Conservation (phyloP, 92 coral and sea anemone genomes). For the Palythoa grandis region DNA sequence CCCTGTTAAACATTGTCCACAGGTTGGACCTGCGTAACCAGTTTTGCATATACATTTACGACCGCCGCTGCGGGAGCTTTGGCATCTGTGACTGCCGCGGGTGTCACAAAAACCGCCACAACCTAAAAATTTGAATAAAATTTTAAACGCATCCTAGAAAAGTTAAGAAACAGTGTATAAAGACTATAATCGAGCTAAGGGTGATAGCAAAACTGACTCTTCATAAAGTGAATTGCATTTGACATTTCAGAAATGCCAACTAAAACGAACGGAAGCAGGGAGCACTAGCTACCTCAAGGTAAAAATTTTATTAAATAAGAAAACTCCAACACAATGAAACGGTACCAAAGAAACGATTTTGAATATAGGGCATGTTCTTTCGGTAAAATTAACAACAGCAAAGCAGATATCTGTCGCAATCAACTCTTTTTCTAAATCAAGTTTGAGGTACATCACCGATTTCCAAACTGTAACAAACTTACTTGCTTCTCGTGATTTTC, state of each 20-base stretch:
- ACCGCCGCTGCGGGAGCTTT: not conserved
- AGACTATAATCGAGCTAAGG: not conserved
- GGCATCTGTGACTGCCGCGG: not conserved
- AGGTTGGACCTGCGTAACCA: conserved; percentile 50
- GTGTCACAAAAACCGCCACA: conserved; percentile 5
- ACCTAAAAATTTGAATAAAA: conserved; percentile 17
- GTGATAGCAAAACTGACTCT: not conserved
- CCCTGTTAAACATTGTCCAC: conserved; percentile 55
- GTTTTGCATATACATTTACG: conserved; percentile 35
- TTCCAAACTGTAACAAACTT: not conserved
- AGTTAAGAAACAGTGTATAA: not conserved
- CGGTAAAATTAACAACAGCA: not conserved
- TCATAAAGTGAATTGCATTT: not conserved
- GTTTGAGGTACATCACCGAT: not conserved
- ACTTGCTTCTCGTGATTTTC: conserved; percentile 17
- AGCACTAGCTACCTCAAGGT: not conserved
- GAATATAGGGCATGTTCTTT: not conserved
- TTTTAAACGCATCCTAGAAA: not conserved
- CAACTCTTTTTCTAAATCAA: not conserved
- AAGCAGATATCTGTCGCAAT: not conserved
- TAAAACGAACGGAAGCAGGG: not conserved
- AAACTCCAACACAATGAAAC: not conserved
- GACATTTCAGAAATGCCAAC: not conserved
- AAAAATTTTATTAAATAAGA: not conserved
- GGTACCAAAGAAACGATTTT: not conserved